Percentiles rank a stretch among this genome's conserved stretches.
Conservation (phyloP, 2,113 vertebrate genomes). For the Oncorhynchus mykiss region DNA sequence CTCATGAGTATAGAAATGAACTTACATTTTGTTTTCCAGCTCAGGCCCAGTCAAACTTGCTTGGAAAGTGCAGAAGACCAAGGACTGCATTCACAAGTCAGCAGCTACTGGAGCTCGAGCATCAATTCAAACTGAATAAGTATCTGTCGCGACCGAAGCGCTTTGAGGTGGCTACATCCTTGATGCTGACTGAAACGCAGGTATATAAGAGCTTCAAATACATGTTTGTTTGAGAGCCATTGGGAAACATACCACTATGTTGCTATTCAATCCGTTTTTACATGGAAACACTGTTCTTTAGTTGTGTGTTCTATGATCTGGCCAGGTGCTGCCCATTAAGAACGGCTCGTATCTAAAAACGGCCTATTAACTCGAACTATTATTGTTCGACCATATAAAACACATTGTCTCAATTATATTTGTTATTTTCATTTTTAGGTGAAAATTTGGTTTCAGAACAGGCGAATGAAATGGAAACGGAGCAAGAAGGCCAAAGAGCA, state of each 20-base stretch:
- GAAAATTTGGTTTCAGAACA: slow-evolving; percentile 99
- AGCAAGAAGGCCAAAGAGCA: slow-evolving; percentile 99
- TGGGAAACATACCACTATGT: neutral
- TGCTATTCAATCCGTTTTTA: neutral
- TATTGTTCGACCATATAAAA: too few relatives aligned
- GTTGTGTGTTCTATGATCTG: too few relatives aligned
- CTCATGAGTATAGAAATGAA: neutral
- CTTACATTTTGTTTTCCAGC: slow-evolving; percentile 69
- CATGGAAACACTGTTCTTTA: too few relatives aligned
- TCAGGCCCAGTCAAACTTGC: slow-evolving; percentile 90
- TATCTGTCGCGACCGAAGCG: slow-evolving; percentile 97
- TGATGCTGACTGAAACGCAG: slow-evolving; percentile 99
- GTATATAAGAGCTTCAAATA: slow-evolving; percentile 57
- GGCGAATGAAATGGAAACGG: slow-evolving; percentile 98
- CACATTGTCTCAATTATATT: neutral
- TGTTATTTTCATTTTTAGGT: slow-evolving; percentile 71
- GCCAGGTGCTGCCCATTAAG: slow-evolving; percentile 31
- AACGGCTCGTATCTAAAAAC: slow-evolving; percentile 9
- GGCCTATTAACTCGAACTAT: too few relatives aligned
- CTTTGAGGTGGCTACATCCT: slow-evolving; percentile 95
- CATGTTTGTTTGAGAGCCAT: neutral
- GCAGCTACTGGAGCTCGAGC: slow-evolving; percentile 94
- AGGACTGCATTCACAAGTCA: slow-evolving; percentile 98
- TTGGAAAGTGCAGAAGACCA: slow-evolving; percentile 94
- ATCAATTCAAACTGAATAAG: slow-evolving; percentile 99